Evolutionary conservation across 2,888 invertebrate genomes (phyloP).

Genomic region (Antheraea assamensis): DNA sequence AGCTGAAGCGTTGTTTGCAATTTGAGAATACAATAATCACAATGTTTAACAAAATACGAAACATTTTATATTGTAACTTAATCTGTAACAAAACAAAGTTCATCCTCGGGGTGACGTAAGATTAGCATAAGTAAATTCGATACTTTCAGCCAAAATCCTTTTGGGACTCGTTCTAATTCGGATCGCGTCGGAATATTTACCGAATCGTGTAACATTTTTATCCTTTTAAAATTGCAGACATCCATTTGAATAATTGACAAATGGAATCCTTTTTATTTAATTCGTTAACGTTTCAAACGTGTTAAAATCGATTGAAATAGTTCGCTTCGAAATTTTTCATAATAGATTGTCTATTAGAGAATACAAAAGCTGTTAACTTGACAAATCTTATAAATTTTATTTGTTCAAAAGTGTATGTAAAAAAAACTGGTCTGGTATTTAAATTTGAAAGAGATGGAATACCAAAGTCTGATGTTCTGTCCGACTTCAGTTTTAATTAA

Average conservation of each 20-base stretch:
- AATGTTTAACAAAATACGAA: conserved; percentile 40
- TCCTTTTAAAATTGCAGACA: conserved; percentile 53
- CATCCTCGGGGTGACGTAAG: conserved; percentile 66
- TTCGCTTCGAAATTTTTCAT: conserved; percentile 36
- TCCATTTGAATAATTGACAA: conserved; percentile 61
- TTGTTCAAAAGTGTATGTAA: conserved; percentile 49
- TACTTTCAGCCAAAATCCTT: conserved; percentile 55
- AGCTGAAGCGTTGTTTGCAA: conserved; percentile 12
- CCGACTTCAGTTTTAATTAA: conserved; percentile 66
- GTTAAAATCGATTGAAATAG: conserved; percentile 43
- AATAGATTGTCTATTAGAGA: background rate
- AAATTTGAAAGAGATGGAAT: conserved; percentile 48
- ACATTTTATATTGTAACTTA: conserved; percentile 53
- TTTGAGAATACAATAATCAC: conserved; percentile 8
- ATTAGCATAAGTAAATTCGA: conserved; percentile 76
- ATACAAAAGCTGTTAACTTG: background rate
- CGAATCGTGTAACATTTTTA: conserved; percentile 56
- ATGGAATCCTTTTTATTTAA: conserved; percentile 51
- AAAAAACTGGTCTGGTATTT: conserved; percentile 54
- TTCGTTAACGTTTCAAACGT: conserved; percentile 39
- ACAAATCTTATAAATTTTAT: too few relatives aligned
- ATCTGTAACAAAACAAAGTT: conserved; percentile 58
- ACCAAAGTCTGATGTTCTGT: conserved; percentile 42
- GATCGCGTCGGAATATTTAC: conserved; percentile 57
- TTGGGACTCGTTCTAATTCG: conserved; percentile 59